phyloP scores from a whole-genome alignment of 2,113 vertebrate species.

The Microcebus tavaratra region DNA sequence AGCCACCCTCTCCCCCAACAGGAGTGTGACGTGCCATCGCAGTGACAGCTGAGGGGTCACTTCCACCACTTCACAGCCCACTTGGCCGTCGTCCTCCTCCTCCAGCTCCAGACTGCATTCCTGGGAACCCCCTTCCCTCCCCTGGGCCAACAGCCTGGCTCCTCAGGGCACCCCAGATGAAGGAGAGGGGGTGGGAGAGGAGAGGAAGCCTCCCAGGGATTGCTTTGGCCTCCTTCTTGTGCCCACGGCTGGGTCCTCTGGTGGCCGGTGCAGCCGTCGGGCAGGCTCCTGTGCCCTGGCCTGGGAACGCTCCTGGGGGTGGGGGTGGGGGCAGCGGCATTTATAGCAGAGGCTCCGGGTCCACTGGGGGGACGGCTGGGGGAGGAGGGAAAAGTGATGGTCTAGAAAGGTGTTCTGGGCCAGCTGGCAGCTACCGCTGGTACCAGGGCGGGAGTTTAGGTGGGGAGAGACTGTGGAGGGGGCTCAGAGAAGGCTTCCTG shows the following conservation, averaged over 20 bases:
- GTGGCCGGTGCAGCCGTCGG: no score
- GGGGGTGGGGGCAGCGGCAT: not conserved
- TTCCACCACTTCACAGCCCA: not conserved
- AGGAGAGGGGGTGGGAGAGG: not conserved
- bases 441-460: not conserved
- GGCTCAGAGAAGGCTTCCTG: not conserved
- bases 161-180: not conserved
- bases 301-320: not conserved
- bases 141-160: not conserved
- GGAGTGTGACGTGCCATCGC: rapidly evolving
- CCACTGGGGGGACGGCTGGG: not conserved
- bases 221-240: not conserved
- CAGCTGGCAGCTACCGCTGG: not conserved
- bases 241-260: not conserved
- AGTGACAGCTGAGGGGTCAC: not conserved
- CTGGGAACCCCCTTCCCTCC: not conserved
- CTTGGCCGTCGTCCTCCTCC: no score
- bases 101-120: not conserved
- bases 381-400: no score
- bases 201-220: not conserved
- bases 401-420: not conserved
- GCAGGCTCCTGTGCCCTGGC: not conserved
- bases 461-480: not conserved
- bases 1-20: not conserved
- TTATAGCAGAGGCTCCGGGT: not conserved